These are phyloP conservation scores for Diorhabda carinulata DNA, from an alignment of 1,140 invertebrate species.

Conservation along the genomic window DNA sequence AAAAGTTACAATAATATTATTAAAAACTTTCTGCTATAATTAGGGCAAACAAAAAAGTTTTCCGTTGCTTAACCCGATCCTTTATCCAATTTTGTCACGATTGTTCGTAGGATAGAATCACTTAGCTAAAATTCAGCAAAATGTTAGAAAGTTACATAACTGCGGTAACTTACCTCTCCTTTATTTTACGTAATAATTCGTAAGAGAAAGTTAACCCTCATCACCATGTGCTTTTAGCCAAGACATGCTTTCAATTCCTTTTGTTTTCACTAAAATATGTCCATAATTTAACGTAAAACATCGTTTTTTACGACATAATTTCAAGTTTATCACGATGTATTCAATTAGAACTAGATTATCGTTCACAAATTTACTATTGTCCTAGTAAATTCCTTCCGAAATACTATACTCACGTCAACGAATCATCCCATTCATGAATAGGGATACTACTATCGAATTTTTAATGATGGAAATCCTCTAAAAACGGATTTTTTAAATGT, in stretches of 20 bases:
- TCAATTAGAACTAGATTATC: too few relatives aligned
- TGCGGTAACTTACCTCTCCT: not conserved
- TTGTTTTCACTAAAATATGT: not conserved
- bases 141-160: not conserved
- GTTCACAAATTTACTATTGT: too few relatives aligned
- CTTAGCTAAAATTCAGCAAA: not conserved
- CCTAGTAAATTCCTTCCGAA: too few relatives aligned
- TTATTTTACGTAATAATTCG: constrained; percentile 3
- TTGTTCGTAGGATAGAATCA: not conserved
- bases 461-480: too few relatives aligned
- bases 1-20: too few relatives aligned
- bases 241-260: not conserved
- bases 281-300: not conserved
- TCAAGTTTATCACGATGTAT: too few relatives aligned
- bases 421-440: too few relatives aligned
- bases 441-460: too few relatives aligned
- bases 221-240: not conserved
- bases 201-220: not conserved
- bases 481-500: too few relatives aligned
- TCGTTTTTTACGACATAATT: not conserved
- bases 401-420: too few relatives aligned
- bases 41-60: not conserved
- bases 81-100: not conserved
- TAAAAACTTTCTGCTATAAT: not conserved
- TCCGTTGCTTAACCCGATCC: not conserved